A percentile compares a stretch with the other conserved stretches of the same genome.
These are phyloP conservation scores for Scelioninae gen. 1 DNA, from an alignment of 2,888 invertebrate species.

Conservation along the genomic window DNA sequence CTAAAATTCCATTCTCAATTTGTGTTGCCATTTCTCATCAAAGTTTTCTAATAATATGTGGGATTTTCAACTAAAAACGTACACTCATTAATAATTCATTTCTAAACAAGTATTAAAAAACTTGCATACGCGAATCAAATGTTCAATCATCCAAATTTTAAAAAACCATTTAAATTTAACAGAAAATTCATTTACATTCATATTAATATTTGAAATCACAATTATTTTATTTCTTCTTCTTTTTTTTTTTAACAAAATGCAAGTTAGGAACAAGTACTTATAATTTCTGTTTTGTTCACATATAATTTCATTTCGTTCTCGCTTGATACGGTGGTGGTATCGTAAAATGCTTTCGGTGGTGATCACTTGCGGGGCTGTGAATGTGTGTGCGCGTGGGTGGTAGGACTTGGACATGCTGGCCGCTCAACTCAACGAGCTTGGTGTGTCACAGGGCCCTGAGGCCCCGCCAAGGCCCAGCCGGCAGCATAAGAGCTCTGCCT, in stretches of 20 bases:
- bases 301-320: slow-evolving; percentile 50
- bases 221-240: not conserved
- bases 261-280: slow-evolving; percentile 13
- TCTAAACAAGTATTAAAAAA: not conserved
- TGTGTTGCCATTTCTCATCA: slow-evolving; percentile 6
- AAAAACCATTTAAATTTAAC: not conserved
- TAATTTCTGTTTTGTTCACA: slow-evolving; percentile 31
- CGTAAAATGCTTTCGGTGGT: slow-evolving; percentile 67
- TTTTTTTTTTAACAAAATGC: too few relatives aligned
- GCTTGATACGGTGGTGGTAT: slow-evolving; percentile 60
- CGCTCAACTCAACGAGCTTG: slow-evolving; percentile 97
- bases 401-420: slow-evolving; percentile 98
- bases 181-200: not conserved
- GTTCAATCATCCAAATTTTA: not conserved
- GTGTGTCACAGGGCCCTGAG: slow-evolving; percentile 90
- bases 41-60: not conserved
- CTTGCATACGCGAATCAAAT: not conserved
- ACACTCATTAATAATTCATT: not conserved
- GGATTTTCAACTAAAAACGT: too few relatives aligned
- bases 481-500: slow-evolving; percentile 81
- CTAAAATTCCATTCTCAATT: not conserved
- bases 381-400: slow-evolving; percentile 83
- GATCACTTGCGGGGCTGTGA: slow-evolving; percentile 77
- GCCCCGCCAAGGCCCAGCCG: slow-evolving; percentile 87
- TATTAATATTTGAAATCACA: not conserved